A percentile compares a stretch with the other conserved stretches of the same genome.
Evolutionary conservation across 1,140 invertebrate species (phyloP).

Genomic region (Metaphire vulgaris): DNA sequence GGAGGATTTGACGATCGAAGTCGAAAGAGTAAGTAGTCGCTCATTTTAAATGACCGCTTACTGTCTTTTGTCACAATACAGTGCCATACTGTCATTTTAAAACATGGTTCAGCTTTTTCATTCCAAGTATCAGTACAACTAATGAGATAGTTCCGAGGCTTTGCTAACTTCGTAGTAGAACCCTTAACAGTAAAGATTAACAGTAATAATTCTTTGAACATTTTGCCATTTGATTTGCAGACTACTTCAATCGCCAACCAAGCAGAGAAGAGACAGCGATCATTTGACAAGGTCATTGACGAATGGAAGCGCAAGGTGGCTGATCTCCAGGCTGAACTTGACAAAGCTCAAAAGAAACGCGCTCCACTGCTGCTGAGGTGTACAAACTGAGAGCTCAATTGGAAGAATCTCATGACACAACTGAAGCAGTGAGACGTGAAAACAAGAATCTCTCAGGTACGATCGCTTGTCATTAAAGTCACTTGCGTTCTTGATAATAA

Average conservation of each 20-base stretch:
- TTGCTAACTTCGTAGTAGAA: too few species aligned
- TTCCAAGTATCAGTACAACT: too few species aligned
- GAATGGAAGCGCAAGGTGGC: constrained; percentile 99
- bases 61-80: too few species aligned
- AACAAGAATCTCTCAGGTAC: constrained; percentile 92
- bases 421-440: constrained; percentile 93
- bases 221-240: too few species aligned
- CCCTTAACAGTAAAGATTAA: too few species aligned
- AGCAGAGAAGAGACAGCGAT: constrained; percentile 99
- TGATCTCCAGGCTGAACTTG: constrained; percentile 90
- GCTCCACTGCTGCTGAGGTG: constrained; percentile 97
- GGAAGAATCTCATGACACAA: constrained; percentile 90
- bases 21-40: constrained; percentile 65
- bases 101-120: too few species aligned
- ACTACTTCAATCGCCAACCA: constrained; percentile 89
- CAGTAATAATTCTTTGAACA: too few species aligned
- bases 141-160: too few species aligned
- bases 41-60: not conserved
- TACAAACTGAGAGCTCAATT: constrained; percentile 96
- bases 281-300: constrained; percentile 97
- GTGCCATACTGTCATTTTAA: too few species aligned
- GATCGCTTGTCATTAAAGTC: not conserved
- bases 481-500: too few species aligned
- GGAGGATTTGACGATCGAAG: constrained; percentile 94
- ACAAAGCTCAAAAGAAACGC: constrained; percentile 98